phyloP scores from a whole-genome alignment of 2,113 vertebrate genomes.

The Dasyornis broadbenti region DNA sequence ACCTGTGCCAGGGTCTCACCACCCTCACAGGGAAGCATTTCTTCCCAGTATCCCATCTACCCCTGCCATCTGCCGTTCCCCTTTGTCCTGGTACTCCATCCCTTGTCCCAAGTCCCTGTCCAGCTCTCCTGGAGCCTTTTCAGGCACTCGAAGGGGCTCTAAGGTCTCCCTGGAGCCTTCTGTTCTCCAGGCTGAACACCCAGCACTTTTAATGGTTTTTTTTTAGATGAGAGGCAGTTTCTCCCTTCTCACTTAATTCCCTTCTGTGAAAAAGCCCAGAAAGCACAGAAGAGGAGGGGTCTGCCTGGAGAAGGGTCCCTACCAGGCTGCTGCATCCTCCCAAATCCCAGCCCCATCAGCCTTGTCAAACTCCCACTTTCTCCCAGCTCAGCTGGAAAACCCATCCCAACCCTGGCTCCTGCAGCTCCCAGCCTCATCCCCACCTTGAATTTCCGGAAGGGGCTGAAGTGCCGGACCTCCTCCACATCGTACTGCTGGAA shows the following conservation, averaged over 20 bases:
- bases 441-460: conserved; percentile 92
- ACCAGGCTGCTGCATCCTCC: background rate
- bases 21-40: background rate
- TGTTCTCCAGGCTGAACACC: background rate
- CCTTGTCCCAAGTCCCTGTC: background rate
- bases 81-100: background rate
- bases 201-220: background rate
- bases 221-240: background rate
- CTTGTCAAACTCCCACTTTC: background rate
- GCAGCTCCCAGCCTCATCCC: background rate
- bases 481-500: conserved; percentile 92
- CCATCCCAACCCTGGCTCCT: background rate
- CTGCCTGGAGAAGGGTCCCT: background rate
- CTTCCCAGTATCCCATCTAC: background rate
- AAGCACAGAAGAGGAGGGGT: no score
- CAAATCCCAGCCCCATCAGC: background rate
- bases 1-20: background rate
- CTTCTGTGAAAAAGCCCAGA: background rate
- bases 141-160: background rate
- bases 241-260: background rate
- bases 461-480: conserved; percentile 93
- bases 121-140: background rate
- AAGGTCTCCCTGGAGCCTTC: background rate
- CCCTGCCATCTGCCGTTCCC: background rate
- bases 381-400: background rate